phyloP scores from a whole-genome alignment of 2,888 invertebrate species.

The Lasius fuliginosus region DNA sequence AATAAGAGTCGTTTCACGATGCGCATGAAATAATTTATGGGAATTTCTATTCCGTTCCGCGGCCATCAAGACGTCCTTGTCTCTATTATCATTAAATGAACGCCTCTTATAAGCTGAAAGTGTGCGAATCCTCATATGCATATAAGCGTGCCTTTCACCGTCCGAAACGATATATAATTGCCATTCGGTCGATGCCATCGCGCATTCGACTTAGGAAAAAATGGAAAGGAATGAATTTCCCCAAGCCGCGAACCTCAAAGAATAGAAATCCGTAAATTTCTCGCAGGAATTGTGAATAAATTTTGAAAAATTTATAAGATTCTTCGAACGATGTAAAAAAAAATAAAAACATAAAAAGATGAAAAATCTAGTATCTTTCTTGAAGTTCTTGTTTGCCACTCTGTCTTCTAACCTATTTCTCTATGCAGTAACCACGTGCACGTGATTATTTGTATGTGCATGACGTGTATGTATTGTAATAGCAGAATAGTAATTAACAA shows the following conservation, averaged over 20 bases:
- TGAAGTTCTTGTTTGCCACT: background rate
- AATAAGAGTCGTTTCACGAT: conserved; percentile 68
- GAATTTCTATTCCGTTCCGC: conserved; percentile 77
- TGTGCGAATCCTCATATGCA: conserved; percentile 79
- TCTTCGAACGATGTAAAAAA: background rate
- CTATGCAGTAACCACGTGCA: conserved; percentile 2
- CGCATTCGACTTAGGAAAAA: background rate
- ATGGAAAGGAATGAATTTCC: conserved; percentile 6
- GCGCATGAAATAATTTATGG: conserved; percentile 68
- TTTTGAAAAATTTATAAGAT: background rate
- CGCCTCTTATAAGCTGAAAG: conserved; percentile 78
- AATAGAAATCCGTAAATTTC: background rate
- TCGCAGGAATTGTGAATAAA: background rate
- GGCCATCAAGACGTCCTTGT: conserved; percentile 49
- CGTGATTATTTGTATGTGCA: conserved; percentile 28
- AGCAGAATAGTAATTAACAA: background rate
- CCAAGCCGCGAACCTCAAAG: background rate
- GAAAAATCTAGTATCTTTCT: background rate
- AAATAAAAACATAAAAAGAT: too few species aligned
- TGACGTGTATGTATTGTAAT: background rate
- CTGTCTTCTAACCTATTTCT: conserved; percentile 6
- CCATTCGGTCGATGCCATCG: background rate
- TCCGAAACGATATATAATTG: conserved; percentile 46
- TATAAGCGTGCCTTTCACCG: conserved; percentile 75
- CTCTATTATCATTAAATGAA: conserved; percentile 59